Percentiles rank a stretch among this genome's conserved stretches.
These are phyloP conservation scores for Acanthaster planci DNA, from an alignment of 35 echinoderm and acorn worm species.

Conservation along the genomic window DNA sequence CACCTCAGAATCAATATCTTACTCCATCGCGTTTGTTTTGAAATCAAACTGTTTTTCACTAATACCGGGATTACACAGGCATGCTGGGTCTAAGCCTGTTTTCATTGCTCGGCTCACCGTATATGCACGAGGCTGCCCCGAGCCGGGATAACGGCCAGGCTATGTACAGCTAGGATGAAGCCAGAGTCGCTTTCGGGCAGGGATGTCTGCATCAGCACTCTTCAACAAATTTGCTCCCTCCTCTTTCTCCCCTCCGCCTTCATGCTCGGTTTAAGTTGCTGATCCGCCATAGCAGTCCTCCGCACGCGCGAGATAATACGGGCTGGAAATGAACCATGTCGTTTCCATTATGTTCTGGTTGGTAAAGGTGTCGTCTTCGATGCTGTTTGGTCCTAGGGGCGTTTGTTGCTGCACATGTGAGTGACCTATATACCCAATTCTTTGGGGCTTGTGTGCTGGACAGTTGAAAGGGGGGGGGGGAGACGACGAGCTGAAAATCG, in stretches of 20 bases:
- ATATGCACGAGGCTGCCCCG: too few relatives aligned
- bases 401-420: neutral
- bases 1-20: too few relatives aligned
- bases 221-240: neutral
- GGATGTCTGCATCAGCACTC: neutral
- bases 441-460: neutral
- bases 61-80: constrained; percentile 13
- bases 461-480: neutral
- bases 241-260: neutral
- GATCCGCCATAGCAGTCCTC: neutral
- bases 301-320: neutral
- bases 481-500: neutral
- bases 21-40: constrained; percentile 13
- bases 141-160: too few relatives aligned
- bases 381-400: neutral
- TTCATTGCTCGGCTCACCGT: too few relatives aligned
- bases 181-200: neutral
- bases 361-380: constrained; percentile 5
- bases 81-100: neutral
- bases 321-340: constrained; percentile 7
- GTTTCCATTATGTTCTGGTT: constrained; percentile 1
- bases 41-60: neutral
- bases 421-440: neutral
- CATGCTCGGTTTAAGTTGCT: constrained; percentile 2
- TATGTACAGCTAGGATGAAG: too few relatives aligned